Evolutionary conservation across 1,140 invertebrate genomes (phyloP), one percentile per base, ranked within the genome.

Genomic region (Drosophila murphyi): DNA sequence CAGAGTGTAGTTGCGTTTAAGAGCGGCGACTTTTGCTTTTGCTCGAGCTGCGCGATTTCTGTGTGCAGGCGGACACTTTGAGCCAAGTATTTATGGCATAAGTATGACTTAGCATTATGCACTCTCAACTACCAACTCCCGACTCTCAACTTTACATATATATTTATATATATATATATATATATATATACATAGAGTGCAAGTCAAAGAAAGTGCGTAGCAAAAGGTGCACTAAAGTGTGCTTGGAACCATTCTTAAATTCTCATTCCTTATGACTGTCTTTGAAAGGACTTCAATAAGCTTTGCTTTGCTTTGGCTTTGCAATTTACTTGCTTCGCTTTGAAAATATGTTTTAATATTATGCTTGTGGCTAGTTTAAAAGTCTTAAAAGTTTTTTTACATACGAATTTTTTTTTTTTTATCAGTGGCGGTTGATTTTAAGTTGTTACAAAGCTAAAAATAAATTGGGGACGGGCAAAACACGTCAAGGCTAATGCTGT

Each of bases 101-200:
- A 85, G 78, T 74, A 81, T 78, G 83, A 86, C 78, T 85, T 85
- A 83, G 77, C 57, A 80, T 83, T 83, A 83, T 82, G 62, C 80
- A 83, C 71, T 79, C 59, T 76, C 79, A 55, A 72, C 72, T 76
- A 47, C 56, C 45, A 4, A 31, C 48, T 60, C 31, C 35, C 45
- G 5, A 41, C 56, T 54, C 10, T 35, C 31, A 34, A 39, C 54
- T 28, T n/a, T 34, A 37, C 8, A 48, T 7, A 34, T 35, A 8
- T 3, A 8, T 39, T 3, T 43, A 43, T 43, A 20, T 20, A 20
- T 20, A 20, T 51, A 28, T 7, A 34, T 7, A 34, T 7, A 34
- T 43, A 43, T 43, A 20, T 20, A 20, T 20, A 20, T 51, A 8
- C 4, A 34, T n/a, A 56, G 57, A 56, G 63, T 59, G 52, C 35